Conservation (phyloP, 1,140 invertebrate species). For the Solen grandis region DNA sequence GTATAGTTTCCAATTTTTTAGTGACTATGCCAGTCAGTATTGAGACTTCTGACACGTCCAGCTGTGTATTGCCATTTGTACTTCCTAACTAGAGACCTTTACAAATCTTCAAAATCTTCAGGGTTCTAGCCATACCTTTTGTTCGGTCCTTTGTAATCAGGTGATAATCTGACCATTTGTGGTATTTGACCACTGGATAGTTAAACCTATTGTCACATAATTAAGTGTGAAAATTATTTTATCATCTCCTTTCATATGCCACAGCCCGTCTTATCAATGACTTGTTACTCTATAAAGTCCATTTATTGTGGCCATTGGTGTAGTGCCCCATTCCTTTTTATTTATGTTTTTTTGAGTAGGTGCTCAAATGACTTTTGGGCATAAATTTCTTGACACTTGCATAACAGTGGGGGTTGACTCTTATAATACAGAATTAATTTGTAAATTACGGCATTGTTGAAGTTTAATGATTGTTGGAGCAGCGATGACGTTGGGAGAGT, state of each 20-base stretch:
- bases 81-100: no score
- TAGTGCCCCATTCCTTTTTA: constrained; percentile 51
- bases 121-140: no score
- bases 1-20: no score
- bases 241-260: constrained; percentile 26
- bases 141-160: constrained; percentile 23
- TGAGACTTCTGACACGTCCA: no score
- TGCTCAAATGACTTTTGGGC: constrained; percentile 8
- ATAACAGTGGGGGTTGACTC: neutral
- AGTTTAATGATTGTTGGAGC: no score
- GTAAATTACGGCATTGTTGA: neutral
- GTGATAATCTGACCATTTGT: constrained; percentile 29
- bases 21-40: no score
- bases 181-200: constrained; percentile 37
- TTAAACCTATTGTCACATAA: constrained; percentile 36
- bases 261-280: neutral
- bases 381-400: constrained; percentile 44
- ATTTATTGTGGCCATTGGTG: no score
- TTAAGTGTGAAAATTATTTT: constrained; percentile 54
- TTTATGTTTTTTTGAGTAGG: constrained; percentile 45
- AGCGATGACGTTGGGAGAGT: no score
- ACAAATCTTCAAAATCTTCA: no score
- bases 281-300: neutral
- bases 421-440: neutral
- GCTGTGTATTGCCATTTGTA: no score